Percentiles rank a stretch among this genome's conserved stretches.
Conservation (phyloP, 2,888 invertebrate species). For the Ariolimax columbianus region DNA sequence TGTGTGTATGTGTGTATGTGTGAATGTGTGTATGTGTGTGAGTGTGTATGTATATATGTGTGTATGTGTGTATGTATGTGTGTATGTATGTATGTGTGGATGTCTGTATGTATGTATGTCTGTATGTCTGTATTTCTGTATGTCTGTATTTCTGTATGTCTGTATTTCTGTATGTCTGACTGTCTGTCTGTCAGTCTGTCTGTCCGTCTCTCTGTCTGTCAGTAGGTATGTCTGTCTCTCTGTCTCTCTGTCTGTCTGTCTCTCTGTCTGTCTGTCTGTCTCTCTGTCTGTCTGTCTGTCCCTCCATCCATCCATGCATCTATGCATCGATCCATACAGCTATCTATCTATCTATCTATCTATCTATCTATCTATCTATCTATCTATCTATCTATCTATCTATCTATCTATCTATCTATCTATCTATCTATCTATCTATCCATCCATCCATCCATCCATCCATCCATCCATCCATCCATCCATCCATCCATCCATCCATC, state of each 20-base stretch:
- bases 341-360: neutral
- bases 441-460: no score
- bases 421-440: no score
- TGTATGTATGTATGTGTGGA: neutral
- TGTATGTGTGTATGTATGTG: slow-evolving; percentile 6
- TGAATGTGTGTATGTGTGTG: neutral
- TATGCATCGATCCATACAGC: neutral
- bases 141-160: neutral
- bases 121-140: slow-evolving; percentile 26
- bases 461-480: neutral
- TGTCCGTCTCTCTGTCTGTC: neutral
- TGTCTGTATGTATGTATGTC: no score
- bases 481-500: no score
- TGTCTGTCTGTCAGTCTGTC: no score
- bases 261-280: no score
- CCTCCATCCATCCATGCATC: no score
- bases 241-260: neutral
- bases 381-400: neutral
- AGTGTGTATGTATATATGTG: slow-evolving; percentile 20
- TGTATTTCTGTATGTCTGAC: neutral
- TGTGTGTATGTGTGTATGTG: slow-evolving; percentile 17
- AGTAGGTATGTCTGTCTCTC: neutral
- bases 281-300: no score
- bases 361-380: neutral
- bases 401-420: slow-evolving; percentile 3